Conservation (phyloP, 64 coral and sea anemone species). For the Astreopora myriophthalma region DNA sequence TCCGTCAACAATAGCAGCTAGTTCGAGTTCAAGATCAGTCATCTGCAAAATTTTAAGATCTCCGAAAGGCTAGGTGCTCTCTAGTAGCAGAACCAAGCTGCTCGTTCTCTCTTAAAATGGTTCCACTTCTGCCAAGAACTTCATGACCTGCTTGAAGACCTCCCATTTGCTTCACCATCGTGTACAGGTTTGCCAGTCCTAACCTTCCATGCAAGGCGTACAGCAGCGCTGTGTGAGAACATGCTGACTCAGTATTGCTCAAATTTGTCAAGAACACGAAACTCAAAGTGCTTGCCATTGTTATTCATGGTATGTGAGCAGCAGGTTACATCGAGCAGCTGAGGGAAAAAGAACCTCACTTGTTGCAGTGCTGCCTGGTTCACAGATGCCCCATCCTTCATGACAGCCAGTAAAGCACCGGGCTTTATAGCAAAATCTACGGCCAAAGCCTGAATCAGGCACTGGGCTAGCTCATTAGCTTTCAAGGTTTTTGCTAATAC, state of each 20-base stretch:
- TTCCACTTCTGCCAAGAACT: conserved; percentile 41
- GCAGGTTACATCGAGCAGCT: conserved; percentile 55
- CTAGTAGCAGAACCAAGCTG: conserved; percentile 45
- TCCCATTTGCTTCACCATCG: conserved; percentile 73
- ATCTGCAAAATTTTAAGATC: conserved; percentile 38
- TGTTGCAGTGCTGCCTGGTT: conserved; percentile 40
- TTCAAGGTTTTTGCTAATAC: too few relatives aligned
- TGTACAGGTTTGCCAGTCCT: conserved; percentile 58
- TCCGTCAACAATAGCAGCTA: conserved; percentile 56
- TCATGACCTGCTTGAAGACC: conserved; percentile 5
- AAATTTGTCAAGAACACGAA: conserved; percentile 35
- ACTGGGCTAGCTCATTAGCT: too few relatives aligned
- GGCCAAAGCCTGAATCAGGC: conserved; percentile 36
- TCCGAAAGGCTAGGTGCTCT: conserved; percentile 32
- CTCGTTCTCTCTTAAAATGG: conserved; percentile 66
- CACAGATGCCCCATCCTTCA: conserved; percentile 64
- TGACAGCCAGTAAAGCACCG: conserved; percentile 40
- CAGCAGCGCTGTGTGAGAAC: conserved; percentile 47
- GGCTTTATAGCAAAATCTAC: conserved; percentile 52
- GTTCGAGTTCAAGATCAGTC: conserved; percentile 50
- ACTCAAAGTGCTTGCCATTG: conserved; percentile 53
- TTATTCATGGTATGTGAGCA: conserved; percentile 58
- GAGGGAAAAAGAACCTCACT: conserved; percentile 56
- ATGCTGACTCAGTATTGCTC: conserved; percentile 45
- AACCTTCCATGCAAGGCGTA: conserved; percentile 43